These are phyloP conservation scores for Chaenodraco wilsoni DNA, from an alignment of 2,797 vertebrate genomes.

Conservation along the genomic window DNA sequence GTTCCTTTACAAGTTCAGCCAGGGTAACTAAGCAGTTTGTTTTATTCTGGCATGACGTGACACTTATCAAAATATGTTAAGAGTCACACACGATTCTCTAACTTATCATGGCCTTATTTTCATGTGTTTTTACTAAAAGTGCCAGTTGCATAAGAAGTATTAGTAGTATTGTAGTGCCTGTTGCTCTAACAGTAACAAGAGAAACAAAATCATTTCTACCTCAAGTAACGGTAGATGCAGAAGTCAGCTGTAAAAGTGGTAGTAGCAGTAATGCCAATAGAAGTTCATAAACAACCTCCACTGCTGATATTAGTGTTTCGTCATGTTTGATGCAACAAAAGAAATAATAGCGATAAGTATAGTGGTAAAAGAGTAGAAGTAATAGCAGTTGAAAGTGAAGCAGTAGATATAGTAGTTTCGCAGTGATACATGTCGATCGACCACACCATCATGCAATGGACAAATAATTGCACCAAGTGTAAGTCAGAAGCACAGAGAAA, in stretches of 20 bases:
- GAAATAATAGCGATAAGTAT: background rate
- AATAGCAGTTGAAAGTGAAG: background rate
- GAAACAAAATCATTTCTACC: background rate
- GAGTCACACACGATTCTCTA: background rate
- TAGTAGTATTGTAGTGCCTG: background rate
- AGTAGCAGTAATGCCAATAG: background rate
- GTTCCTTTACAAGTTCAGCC: constrained; percentile 29
- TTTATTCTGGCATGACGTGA: background rate
- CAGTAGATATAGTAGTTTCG: background rate
- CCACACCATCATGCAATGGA: too few species aligned
- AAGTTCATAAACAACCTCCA: background rate
- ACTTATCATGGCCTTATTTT: background rate
- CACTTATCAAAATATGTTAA: constrained; percentile 3
- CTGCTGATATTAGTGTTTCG: background rate
- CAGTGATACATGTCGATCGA: too few species aligned
- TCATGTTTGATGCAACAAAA: background rate
- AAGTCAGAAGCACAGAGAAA: background rate
- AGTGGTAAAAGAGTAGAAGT: background rate
- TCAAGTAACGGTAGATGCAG: background rate
- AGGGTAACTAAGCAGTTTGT: constrained; percentile 16
- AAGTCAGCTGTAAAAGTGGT: background rate
- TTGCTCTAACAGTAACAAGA: background rate
- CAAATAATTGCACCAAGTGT: too few species aligned
- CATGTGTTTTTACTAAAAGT: background rate
- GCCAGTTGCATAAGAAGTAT: background rate